Percentiles rank a stretch among this genome's conserved stretches.
Evolutionary conservation across 2,888 invertebrate species (phyloP).

Genomic region (Noctuana brunneofusca): DNA sequence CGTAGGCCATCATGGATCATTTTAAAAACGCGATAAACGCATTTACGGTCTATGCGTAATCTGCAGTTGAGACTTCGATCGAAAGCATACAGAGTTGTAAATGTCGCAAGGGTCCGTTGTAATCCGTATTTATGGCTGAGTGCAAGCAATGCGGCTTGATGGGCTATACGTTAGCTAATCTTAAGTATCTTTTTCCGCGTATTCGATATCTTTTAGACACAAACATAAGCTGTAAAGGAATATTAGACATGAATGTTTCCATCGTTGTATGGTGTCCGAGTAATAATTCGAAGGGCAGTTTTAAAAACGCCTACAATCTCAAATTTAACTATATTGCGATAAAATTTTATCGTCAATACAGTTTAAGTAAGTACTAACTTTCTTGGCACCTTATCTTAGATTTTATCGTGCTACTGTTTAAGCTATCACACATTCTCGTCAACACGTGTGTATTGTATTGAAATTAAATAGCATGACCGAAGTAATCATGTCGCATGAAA

Average conservation of each 20-base stretch:
- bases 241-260: not conserved
- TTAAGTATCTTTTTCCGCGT: conserved; percentile 19
- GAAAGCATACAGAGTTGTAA: conserved; percentile 17
- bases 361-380: not conserved
- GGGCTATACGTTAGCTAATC: conserved; percentile 19
- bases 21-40: conserved; percentile 33
- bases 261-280: not conserved
- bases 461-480: conserved; percentile 39
- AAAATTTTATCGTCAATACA: too few relatives aligned
- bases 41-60: conserved; percentile 23
- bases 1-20: conserved; percentile 9
- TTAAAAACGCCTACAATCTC: not conserved
- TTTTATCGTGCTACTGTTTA: not conserved
- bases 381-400: not conserved
- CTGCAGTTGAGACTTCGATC: conserved; percentile 10
- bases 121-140: conserved; percentile 23
- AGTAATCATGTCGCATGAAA: conserved; percentile 46
- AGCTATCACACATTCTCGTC: conserved; percentile 10
- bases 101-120: conserved; percentile 12
- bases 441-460: conserved; percentile 36
- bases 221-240: not conserved
- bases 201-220: not conserved
- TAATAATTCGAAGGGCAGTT: too few relatives aligned
- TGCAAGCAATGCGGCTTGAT: not conserved
- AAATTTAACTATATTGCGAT: too few relatives aligned